Base-by-base conservation (phyloP, 2,888 invertebrate species). In the Sinotaia quadrata region DNA sequence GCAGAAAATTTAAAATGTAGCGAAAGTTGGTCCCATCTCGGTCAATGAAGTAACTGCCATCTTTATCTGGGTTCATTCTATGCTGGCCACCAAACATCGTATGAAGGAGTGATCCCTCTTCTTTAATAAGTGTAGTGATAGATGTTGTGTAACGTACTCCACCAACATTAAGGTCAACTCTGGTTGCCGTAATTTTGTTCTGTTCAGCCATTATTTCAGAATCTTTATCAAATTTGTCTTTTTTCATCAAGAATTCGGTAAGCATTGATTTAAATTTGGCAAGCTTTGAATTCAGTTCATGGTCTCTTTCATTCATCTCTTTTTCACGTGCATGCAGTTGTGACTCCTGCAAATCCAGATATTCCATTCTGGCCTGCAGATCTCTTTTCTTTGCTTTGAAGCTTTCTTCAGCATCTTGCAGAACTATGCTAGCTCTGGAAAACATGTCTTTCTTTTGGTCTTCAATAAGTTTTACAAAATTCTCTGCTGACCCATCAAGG, bases 1-100 rank as follows among this genome's bases (percentile, higher is more conserved):
- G 72, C 0, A 82, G 69, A 63, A 75, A 82, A 65, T 82, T 82
- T n/a, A 82, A 67, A 49, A 82, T 77, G 51, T 81, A 79, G 10
- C 82, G 79, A 62, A 82, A 82, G 61, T 82, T 78, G 4, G 76
- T 75, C 10, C 82, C 82, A 68, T 82, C 82, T 41, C 82, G 72
- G 71, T 82, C 82, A 21, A 82, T 81, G 65, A 82, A 82, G 59
- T 81, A 80, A 70, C 80, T 81, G 31, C 82, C 82, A 67, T 81
- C 81, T n/a, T 47, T 24, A 31, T 66, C 58, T 2, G 58, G 36
- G n/a, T 57, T 29, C 33, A 66, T 18, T 5, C 33, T 3, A n/a
- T 66, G 66, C 49, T 58, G 66, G 33, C 66, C 66, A n/a, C 47
- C 51, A n/a, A 66, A 66, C 66, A 66, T 58, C 18, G 12, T 12